A percentile compares a stretch with the other conserved stretches of the same genome.
Conservation (phyloP, 2,888 invertebrate genomes). For the Helleia helle region DNA sequence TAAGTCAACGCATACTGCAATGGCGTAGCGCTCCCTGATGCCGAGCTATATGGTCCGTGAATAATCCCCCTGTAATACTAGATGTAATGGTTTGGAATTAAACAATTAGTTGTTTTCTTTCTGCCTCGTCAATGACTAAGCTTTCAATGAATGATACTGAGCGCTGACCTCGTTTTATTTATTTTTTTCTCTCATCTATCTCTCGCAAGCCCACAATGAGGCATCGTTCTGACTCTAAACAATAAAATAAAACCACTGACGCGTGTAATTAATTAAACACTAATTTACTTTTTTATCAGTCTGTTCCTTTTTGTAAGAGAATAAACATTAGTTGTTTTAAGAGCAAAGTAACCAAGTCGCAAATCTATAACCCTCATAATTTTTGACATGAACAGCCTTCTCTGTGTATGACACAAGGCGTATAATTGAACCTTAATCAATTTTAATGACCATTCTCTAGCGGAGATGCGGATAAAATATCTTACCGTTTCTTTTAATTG, state of each 20-base stretch:
- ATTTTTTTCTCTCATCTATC: constrained; percentile 10
- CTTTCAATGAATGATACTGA: constrained; percentile 17
- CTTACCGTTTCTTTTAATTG: not conserved
- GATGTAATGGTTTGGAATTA: constrained; percentile 69
- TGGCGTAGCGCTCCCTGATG: constrained; percentile 43
- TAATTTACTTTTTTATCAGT: too few relatives aligned
- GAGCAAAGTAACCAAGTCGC: too few relatives aligned
- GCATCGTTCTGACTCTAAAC: constrained; percentile 2
- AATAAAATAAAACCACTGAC: constrained; percentile 2
- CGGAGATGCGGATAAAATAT: too few relatives aligned
- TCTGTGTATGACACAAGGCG: too few relatives aligned
- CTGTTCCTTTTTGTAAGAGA: too few relatives aligned
- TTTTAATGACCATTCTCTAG: too few relatives aligned
- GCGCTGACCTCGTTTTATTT: constrained; percentile 14
- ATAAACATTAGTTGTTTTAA: too few relatives aligned
- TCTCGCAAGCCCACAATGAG: constrained; percentile 6
- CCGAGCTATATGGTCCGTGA: constrained; percentile 67
- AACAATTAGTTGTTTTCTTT: constrained; percentile 72
- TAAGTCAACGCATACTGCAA: constrained; percentile 27
- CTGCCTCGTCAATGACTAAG: constrained; percentile 59
- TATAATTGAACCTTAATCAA: too few relatives aligned
- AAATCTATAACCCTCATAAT: too few relatives aligned
- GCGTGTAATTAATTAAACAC: constrained; percentile 1
- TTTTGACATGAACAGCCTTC: too few relatives aligned
- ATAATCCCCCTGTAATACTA: constrained; percentile 68